A percentile compares a stretch with the other conserved stretches of the same genome.
phyloP scores from a whole-genome alignment of 2,797 vertebrate species.

The Sphenopsis melanotis region DNA sequence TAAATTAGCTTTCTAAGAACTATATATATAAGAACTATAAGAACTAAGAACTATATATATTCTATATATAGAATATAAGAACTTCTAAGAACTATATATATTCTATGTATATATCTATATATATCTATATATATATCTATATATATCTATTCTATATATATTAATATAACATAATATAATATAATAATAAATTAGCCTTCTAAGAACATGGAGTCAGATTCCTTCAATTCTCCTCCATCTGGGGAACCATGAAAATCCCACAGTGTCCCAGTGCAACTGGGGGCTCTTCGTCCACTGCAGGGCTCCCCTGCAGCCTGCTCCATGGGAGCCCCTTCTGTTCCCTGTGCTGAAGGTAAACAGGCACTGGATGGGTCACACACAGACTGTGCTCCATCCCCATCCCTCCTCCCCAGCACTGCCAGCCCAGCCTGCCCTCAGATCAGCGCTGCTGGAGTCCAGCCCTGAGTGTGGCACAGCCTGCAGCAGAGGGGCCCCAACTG shows the following conservation, averaged over 20 bases:
- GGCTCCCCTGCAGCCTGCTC: not conserved
- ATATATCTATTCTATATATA: too few relatives aligned
- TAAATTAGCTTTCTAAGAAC: too few relatives aligned
- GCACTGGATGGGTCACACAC: fast-evolving
- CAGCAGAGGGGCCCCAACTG: not conserved
- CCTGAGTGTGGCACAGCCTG: not conserved
- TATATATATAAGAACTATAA: too few relatives aligned
- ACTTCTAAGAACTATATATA: too few relatives aligned
- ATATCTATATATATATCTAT: too few relatives aligned
- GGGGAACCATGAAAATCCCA: not conserved
- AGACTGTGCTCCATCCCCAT: not conserved
- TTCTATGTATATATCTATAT: too few relatives aligned
- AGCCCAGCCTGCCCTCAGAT: not conserved
- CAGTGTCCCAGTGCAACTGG: fast-evolving
- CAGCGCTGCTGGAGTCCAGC: fast-evolving
- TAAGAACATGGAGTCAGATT: not conserved
- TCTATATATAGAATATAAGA: too few relatives aligned
- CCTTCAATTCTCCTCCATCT: not conserved
- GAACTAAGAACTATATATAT: too few relatives aligned
- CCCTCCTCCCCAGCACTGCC: not conserved
- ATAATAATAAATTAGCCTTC: not conserved
- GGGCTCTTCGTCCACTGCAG: not conserved
- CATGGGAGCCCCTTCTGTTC: fast-evolving
- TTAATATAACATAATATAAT: too few relatives aligned
- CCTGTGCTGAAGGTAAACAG: not conserved